Percentiles rank a stretch among this genome's conserved stretches.
These are phyloP conservation scores for Gymnopithys bicolor DNA, from an alignment of 2,797 vertebrate genomes.

Conservation along the genomic window DNA sequence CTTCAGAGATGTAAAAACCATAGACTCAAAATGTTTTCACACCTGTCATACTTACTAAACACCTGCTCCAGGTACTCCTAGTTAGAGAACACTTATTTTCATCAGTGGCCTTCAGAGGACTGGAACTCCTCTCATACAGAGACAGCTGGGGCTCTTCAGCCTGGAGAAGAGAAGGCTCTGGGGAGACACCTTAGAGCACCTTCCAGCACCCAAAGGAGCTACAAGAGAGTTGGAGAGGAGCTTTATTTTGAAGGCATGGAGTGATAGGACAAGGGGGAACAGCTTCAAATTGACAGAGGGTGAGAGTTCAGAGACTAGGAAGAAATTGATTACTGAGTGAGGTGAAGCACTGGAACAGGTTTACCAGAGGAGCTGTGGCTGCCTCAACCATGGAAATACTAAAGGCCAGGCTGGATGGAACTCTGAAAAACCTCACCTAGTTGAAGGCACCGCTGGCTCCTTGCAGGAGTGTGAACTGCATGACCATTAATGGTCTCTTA, in stretches of 20 bases:
- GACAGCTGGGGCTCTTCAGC: not conserved
- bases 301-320: not conserved
- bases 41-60: not conserved
- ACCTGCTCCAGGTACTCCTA: not conserved
- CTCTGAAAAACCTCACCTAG: not conserved
- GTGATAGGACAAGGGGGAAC: rapidly evolving
- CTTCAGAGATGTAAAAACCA: not conserved
- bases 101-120: not conserved
- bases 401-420: not conserved
- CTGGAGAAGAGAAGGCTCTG: not conserved
- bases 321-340: not conserved
- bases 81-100: not conserved
- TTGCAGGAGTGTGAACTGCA: rapidly evolving
- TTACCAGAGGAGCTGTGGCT: not conserved
- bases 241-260: not conserved
- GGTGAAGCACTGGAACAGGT: not conserved
- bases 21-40: not conserved
- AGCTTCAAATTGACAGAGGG: not conserved
- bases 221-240: not conserved
- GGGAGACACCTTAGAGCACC: rapidly evolving
- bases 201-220: not conserved
- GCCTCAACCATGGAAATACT: not conserved
- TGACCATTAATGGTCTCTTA: not conserved
- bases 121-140: rapidly evolving
- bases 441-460: not conserved